Evolutionary conservation across 2,888 invertebrate genomes (phyloP).

Genomic region (Lottia scabra): DNA sequence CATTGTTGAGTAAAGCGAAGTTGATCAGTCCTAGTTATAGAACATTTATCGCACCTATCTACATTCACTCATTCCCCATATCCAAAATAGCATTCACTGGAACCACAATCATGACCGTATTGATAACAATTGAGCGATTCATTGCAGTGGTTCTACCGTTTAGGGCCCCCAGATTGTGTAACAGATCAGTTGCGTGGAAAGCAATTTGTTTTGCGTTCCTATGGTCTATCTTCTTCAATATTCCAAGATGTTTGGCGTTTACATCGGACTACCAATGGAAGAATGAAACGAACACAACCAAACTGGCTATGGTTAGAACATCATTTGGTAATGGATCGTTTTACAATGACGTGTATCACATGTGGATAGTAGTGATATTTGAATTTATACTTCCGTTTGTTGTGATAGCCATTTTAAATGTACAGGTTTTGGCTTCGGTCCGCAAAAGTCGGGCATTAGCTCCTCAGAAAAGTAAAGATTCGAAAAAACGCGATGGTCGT

Average conservation of each 20-base stretch:
- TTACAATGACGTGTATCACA: constrained; percentile 28
- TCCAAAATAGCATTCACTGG: constrained; percentile 30
- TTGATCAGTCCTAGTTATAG: constrained; percentile 19
- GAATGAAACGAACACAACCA: constrained; percentile 20
- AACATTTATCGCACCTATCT: constrained; percentile 17
- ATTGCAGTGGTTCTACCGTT: constrained; percentile 32
- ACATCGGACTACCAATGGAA: constrained; percentile 4
- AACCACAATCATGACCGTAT: constrained; percentile 24
- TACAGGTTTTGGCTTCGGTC: constrained; percentile 20
- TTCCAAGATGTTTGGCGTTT: constrained; percentile 31
- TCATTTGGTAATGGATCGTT: constrained; percentile 26
- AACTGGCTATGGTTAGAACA: constrained; percentile 25
- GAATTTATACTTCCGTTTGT: constrained; percentile 31
- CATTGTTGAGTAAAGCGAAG: constrained; percentile 15
- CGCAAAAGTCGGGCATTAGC: constrained; percentile 16
- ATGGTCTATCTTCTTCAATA: constrained; percentile 28
- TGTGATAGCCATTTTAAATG: constrained; percentile 27
- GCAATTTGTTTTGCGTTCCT: constrained; percentile 19
- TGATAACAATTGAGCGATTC: constrained; percentile 34
- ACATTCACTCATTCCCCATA: constrained; percentile 23
- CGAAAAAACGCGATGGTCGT: constrained; percentile 11
- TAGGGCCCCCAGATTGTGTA: constrained; percentile 25
- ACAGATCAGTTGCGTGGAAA: constrained; percentile 16
- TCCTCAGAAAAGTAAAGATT: not conserved
- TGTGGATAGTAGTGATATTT: constrained; percentile 29